Evolutionary conservation across 1,140 invertebrate genomes (phyloP), one percentile per base, ranked within the genome.

Genomic region (Drosophila lacteicornis): DNA sequence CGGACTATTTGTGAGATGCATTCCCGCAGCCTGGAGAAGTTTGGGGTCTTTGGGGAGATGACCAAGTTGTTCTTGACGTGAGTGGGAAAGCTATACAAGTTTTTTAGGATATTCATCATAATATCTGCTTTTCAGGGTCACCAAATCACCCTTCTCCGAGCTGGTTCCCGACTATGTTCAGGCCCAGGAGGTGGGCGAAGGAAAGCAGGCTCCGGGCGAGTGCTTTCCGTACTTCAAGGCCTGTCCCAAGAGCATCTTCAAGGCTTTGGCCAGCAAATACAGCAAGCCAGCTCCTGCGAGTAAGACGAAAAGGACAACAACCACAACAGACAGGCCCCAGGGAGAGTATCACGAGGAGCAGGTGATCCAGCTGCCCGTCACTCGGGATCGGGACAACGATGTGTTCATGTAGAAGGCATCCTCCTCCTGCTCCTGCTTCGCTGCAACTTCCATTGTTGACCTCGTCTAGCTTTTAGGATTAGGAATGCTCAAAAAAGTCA

Each of bases 1-100:
- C 93, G 97, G 69, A 96, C 97, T 4, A 97, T 97, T 55, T 98
- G 97, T 79, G 97, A 97, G 93, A 95, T 97, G 42, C 96, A 97
- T 73, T 96, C 97, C 6, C 95, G 97, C 85, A 95, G 96, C 1
- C 80, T 97, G n/a, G 94, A 93, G 40, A 96, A 96, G 80, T 97
- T 96, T 76, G 96, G 96, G 9, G 94, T 97, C 15, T 87, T 97
- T 22, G 96, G 96, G 0, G 96, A 97, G 94, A 95, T 97, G 81
- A 93, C 96, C 38, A 96, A 96, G 91, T 84, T 97, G 15, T 97
- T 97, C 92, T 95, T 97, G 76, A 96, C 96, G 96, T 97, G 92
- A 95, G 95, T 94, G 42, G 0, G 3, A 40, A 6, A 2, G 0
- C 4, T 9, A 55, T 1, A 36, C n/a, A 58, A 38, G 13, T 19